phyloP scores from a whole-genome alignment of 2,113 vertebrate species.

The Mandrillus leucophaeus region DNA sequence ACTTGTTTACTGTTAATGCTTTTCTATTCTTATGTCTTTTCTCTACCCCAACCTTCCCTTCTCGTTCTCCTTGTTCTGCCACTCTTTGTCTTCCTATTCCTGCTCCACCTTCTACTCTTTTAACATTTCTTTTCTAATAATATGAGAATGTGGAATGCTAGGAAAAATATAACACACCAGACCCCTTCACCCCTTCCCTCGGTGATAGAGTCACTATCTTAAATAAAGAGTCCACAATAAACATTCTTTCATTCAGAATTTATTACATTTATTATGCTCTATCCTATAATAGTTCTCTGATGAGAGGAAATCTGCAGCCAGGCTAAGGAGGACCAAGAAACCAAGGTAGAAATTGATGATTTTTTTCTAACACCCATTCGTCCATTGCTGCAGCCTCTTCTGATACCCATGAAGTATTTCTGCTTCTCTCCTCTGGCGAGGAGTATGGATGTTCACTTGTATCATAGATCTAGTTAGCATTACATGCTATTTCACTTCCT shows the following conservation, averaged over 20 bases:
- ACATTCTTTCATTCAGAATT: not conserved
- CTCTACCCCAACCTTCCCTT: not conserved
- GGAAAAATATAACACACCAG: not conserved
- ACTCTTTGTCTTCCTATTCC: not conserved
- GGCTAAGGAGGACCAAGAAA: slow-evolving; percentile 5
- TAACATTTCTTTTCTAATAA: not conserved
- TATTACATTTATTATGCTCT: not conserved
- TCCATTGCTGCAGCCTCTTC: not conserved
- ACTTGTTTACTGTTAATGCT: not conserved
- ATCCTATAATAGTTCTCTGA: not conserved
- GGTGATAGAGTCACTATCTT: not conserved
- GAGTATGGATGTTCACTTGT: not conserved
- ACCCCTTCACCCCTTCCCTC: not conserved
- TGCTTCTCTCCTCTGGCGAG: not conserved
- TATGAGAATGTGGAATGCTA: not conserved
- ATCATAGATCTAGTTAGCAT: not conserved
- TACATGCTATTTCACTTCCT: not conserved
- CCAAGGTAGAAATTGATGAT: not conserved
- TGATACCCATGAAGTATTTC: not conserved
- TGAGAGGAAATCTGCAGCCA: not conserved
- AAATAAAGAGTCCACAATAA: not conserved
- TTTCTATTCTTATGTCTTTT: not conserved
- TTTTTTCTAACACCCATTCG: not conserved
- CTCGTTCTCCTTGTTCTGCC: not conserved
- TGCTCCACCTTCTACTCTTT: not conserved